A percentile compares a stretch with the other conserved stretches of the same genome.
Evolutionary conservation across 2,888 invertebrate species (phyloP).

Genomic region (Eristalis intricaria): DNA sequence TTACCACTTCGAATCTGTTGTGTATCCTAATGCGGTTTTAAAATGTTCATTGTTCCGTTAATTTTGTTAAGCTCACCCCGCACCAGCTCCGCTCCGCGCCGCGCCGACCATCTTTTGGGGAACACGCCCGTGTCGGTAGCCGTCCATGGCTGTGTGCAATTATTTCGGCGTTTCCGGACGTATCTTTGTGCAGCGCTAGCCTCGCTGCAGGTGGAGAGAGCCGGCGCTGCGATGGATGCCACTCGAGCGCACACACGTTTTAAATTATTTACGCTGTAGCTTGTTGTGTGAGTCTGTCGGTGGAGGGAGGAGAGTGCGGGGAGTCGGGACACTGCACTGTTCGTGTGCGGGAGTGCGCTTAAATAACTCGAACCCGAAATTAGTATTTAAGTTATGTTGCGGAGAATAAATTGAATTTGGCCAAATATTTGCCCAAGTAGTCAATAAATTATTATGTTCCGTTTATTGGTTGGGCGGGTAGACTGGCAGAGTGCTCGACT

Average conservation of each 20-base stretch:
- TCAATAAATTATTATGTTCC: conserved; percentile 68
- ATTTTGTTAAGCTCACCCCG: conserved; percentile 46
- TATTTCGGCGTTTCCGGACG: conserved; percentile 33
- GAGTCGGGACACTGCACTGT: background rate
- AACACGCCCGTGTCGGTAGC: conserved; percentile 9
- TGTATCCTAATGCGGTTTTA: conserved; percentile 66
- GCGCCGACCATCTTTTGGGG: background rate
- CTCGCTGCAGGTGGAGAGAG: background rate
- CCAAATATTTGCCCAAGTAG: conserved; percentile 68
- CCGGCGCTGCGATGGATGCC: background rate
- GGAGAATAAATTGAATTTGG: conserved; percentile 62
- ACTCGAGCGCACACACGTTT: conserved; percentile 18
- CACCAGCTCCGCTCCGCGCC: background rate
- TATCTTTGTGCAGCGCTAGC: background rate
- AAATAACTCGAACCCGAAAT: conserved; percentile 62
- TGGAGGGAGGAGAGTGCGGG: background rate
- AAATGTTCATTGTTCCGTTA: conserved; percentile 70
- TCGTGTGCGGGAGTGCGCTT: conserved; percentile 13
- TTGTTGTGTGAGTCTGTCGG: background rate
- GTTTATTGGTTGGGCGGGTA: conserved; percentile 48
- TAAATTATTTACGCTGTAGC: conserved; percentile 43
- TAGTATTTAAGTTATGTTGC: conserved; percentile 70
- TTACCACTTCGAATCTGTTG: conserved; percentile 65
- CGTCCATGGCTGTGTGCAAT: conserved; percentile 36
- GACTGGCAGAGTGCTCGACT: background rate